Percentiles rank a stretch among this genome's conserved stretches.
phyloP scores from a whole-genome alignment of 1,140 invertebrate species.

The Drosophila nannoptera region DNA sequence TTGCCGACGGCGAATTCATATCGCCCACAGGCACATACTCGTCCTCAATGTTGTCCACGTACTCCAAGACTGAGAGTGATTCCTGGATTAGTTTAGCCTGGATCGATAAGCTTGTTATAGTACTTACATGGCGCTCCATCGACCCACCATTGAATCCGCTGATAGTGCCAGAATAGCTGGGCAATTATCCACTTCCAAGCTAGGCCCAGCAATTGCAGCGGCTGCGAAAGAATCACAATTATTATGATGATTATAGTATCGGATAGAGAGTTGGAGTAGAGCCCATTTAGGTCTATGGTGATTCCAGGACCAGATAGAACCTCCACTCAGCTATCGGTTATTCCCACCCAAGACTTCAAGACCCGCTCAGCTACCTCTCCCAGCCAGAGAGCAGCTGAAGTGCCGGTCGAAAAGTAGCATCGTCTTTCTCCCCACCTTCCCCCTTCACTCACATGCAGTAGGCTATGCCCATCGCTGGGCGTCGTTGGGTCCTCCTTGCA shows the following conservation, averaged over 20 bases:
- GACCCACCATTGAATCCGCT: constrained; percentile 70
- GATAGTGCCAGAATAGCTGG: constrained; percentile 66
- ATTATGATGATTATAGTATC: too few species aligned
- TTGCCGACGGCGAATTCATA: constrained; percentile 66
- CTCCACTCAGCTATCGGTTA: too few species aligned
- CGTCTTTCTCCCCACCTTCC: too few species aligned
- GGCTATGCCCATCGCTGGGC: constrained; percentile 47
- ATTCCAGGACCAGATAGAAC: too few species aligned
- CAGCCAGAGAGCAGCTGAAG: too few species aligned
- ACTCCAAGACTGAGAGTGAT: constrained; percentile 59
- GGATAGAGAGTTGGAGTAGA: too few species aligned
- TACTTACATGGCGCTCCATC: constrained; percentile 78
- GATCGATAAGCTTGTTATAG: too few species aligned
- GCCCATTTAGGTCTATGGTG: too few species aligned
- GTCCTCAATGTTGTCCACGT: constrained; percentile 70
- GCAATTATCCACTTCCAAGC: constrained; percentile 68
- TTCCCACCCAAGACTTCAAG: too few species aligned
- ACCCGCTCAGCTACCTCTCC: too few species aligned
- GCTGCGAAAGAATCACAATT: constrained; percentile 38
- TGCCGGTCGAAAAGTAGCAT: too few species aligned
- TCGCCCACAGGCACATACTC: constrained; percentile 64
- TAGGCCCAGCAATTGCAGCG: constrained; percentile 55
- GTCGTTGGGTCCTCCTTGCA: constrained; percentile 80
- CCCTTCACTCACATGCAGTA: constrained; percentile 59
- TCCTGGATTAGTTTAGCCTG: too few species aligned